Percentiles rank a stretch among this genome's conserved stretches.
These are phyloP conservation scores for Ammospiza nelsoni DNA, from an alignment of 2,113 vertebrate species.

Conservation along the genomic window DNA sequence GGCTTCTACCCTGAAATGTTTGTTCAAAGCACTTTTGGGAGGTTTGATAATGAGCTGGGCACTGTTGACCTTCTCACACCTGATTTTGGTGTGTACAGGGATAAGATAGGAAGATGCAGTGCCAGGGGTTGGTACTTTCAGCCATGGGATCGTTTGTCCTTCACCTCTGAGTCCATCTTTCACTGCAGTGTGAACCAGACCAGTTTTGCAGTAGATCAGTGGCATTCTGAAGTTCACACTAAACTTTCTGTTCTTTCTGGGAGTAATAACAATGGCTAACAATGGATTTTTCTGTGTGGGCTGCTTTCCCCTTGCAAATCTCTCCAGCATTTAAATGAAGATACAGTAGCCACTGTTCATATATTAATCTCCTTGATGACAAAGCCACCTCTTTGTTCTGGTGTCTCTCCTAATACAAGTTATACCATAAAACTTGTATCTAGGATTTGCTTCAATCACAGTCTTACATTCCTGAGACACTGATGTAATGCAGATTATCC, in stretches of 20 bases:
- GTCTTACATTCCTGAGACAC: constrained; percentile 59
- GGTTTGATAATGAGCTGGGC: not conserved
- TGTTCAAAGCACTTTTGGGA: not conserved
- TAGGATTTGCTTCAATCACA: constrained; percentile 66
- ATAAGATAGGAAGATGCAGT: not conserved
- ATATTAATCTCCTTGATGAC: constrained; percentile 66
- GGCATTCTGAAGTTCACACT: constrained; percentile 22
- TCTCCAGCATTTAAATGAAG: constrained; percentile 60
- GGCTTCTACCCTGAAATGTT: not conserved
- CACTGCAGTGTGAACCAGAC: not conserved
- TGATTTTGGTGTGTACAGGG: not conserved
- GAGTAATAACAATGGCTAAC: constrained; percentile 34
- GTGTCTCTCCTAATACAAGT: constrained; percentile 49
- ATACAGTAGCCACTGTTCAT: constrained; percentile 49
- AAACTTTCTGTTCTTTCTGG: constrained; percentile 42
- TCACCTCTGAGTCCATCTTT: fast-evolving
- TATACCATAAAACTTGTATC: constrained; percentile 57
- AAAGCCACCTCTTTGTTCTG: constrained; percentile 60
- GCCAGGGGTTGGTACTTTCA: not conserved
- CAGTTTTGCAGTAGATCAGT: not conserved
- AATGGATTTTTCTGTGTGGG: constrained; percentile 45
- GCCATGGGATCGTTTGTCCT: constrained; percentile 44
- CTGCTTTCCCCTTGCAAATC: constrained; percentile 35
- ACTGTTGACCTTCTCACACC: not conserved
- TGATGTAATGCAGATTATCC: constrained; percentile 67